Conservation (phyloP, 2,797 vertebrate genomes). For the Cygnus olor region DNA sequence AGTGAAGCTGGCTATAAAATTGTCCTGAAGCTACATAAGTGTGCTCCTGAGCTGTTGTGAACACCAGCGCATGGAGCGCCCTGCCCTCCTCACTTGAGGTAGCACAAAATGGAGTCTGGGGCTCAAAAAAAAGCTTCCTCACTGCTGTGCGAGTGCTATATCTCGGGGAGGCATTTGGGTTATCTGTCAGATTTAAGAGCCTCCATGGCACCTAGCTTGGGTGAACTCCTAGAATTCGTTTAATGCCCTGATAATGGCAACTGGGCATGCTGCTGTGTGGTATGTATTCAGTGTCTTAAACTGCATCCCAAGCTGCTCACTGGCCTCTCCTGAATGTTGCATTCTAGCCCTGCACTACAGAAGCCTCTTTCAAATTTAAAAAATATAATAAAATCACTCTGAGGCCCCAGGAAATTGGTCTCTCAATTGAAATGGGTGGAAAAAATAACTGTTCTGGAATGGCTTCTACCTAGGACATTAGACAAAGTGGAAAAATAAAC, state of each 20-base stretch:
- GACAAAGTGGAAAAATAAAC: background rate
- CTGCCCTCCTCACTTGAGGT: background rate
- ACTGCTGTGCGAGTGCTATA: background rate
- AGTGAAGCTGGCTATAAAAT: background rate
- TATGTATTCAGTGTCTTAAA: background rate
- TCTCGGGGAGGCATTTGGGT: background rate
- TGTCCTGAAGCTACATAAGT: background rate
- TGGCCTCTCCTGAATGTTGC: background rate
- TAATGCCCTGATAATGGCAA: background rate
- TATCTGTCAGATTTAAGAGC: background rate
- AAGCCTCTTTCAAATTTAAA: background rate
- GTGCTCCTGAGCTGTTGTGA: background rate
- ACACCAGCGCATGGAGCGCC: background rate
- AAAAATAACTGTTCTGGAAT: background rate
- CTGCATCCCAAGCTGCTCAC: background rate
- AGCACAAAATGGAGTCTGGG: background rate
- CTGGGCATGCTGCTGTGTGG: background rate
- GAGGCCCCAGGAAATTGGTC: background rate
- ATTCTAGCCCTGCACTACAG: conserved; percentile 10
- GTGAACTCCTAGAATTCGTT: background rate
- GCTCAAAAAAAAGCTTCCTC: background rate
- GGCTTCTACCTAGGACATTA: background rate
- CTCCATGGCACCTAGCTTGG: background rate
- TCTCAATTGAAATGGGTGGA: background rate
- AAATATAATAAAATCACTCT: background rate